A percentile compares a stretch with the other conserved stretches of the same genome.
Evolutionary conservation across 2,888 invertebrate species (phyloP).

Genomic region (Yponomeuta malinellus): DNA sequence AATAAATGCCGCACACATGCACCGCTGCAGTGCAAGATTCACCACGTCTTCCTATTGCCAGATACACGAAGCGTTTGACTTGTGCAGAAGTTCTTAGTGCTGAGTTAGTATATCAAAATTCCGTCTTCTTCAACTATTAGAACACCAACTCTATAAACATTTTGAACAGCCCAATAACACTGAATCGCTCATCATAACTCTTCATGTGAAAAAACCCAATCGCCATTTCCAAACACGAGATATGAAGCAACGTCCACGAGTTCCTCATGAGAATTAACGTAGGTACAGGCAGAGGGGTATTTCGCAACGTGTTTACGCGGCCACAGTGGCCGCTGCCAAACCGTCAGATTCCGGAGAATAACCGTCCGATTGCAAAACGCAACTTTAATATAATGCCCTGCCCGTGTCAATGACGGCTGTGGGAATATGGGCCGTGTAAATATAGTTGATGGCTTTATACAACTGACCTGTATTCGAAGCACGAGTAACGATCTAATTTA

Average conservation of each 20-base stretch:
- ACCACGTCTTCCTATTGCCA: constrained; percentile 11
- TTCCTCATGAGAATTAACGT: constrained; percentile 5
- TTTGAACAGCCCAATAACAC: too few relatives aligned
- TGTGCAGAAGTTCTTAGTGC: not conserved
- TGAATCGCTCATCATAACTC: too few relatives aligned
- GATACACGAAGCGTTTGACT: constrained; percentile 33
- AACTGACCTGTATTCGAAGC: constrained; percentile 12
- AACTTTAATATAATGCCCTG: constrained; percentile 30
- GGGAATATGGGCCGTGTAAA: constrained; percentile 58
- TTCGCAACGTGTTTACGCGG: constrained; percentile 61
- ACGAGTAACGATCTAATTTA: not conserved
- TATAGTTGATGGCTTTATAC: constrained; percentile 44
- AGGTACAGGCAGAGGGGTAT: constrained; percentile 22
- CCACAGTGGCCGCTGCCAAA: constrained; percentile 49
- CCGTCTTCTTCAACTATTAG: too few relatives aligned
- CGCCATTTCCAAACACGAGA: not conserved
- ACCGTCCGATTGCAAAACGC: constrained; percentile 45
- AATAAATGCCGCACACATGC: constrained; percentile 13
- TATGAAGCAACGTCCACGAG: not conserved
- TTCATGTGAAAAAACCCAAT: not conserved
- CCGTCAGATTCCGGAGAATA: constrained; percentile 47
- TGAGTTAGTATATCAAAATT: too few relatives aligned
- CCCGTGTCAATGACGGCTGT: constrained; percentile 47
- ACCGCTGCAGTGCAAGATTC: constrained; percentile 4
- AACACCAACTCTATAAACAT: too few relatives aligned